A percentile compares a stretch with the other conserved stretches of the same genome.
These are phyloP conservation scores for zebrafish (Danio rerio) DNA, from an alignment of 2,113 vertebrate genomes.

Conservation along the genomic window GRCz12tu NC_133179.1:25658501-25659000, in stretches of 20 bases:
- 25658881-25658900: slow-evolving; percentile 1
- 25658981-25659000: neutral
- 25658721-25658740: slow-evolving; percentile 28
- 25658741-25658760: neutral
- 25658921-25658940: neutral
- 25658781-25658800: neutral
- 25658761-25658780: neutral
- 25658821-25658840: neutral
- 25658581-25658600: slow-evolving; percentile 79
- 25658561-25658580: slow-evolving; percentile 78
- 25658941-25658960: neutral
- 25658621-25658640: slow-evolving; percentile 70
- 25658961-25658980: neutral
- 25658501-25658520: too few relatives aligned
- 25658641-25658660: slow-evolving; percentile 46
- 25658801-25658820: neutral
- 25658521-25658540: neutral
- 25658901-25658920: neutral
- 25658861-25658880: neutral
- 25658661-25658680: slow-evolving; percentile 41
- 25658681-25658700: neutral
- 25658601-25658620: slow-evolving; percentile 78
- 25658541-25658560: slow-evolving; percentile 69
- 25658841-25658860: slow-evolving; percentile 11
- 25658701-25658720: neutral